Conservation (phyloP, 2,113 vertebrate species). For the Nothocercus nigrocapillus region DNA sequence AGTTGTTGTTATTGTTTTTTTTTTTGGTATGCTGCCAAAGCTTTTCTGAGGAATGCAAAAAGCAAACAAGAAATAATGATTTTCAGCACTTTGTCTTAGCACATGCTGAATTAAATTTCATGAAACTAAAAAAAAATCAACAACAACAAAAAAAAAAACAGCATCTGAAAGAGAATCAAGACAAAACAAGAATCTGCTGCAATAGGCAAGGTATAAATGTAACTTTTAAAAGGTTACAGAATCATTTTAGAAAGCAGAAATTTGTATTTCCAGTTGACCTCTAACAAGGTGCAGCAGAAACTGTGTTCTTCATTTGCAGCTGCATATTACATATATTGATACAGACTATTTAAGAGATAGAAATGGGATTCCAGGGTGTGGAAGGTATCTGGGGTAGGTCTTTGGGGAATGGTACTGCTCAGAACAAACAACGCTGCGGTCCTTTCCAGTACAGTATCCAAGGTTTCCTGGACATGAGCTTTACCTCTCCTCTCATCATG, state of each 20-base stretch:
- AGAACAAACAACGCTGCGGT: neutral
- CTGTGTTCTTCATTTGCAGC: neutral
- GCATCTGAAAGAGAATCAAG: neutral
- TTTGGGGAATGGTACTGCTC: neutral
- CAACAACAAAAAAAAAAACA: neutral
- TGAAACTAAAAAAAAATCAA: neutral
- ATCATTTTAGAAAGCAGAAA: neutral
- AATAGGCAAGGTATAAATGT: neutral
- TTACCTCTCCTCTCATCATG: neutral
- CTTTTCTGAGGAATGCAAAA: neutral
- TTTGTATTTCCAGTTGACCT: neutral
- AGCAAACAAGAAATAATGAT: neutral
- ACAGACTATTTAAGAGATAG: neutral
- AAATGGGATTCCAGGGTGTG: fast-evolving
- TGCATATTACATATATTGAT: neutral
- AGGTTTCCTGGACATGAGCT: neutral
- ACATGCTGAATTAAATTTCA: neutral
- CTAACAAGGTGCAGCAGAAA: neutral
- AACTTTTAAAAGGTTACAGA: neutral
- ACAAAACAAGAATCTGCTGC: neutral
- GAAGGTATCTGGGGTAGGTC: neutral
- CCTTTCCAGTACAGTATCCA: neutral
- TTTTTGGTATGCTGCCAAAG: neutral
- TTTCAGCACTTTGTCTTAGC: neutral
- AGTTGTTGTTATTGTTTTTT: neutral